These are phyloP conservation scores for Syndactyla subalaris DNA, from an alignment of 2,797 vertebrate genomes.

Conservation along the genomic window DNA sequence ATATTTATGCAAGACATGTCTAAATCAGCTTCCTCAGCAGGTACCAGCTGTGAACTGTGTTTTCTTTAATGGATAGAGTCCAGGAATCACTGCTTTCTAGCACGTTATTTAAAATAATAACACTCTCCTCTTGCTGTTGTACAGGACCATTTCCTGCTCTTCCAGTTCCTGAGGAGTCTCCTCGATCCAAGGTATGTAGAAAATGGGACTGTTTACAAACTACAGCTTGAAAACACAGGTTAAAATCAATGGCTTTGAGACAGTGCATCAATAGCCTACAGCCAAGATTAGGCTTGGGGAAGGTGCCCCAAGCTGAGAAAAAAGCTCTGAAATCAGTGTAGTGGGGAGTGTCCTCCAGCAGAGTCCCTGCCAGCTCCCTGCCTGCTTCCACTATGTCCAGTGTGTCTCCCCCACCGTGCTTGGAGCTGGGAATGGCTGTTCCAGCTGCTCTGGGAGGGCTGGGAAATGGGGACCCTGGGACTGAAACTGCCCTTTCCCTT, in stretches of 20 bases:
- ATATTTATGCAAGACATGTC: not conserved
- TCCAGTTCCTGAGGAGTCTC: conserved; percentile 85
- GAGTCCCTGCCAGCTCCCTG: not conserved
- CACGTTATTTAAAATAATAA: not conserved
- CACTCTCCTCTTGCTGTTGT: conserved; percentile 28
- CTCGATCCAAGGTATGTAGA: conserved; percentile 83
- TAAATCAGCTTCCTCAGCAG: not conserved
- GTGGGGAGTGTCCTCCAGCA: not conserved
- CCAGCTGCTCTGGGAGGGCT: not conserved
- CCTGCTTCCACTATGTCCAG: not conserved
- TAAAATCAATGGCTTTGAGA: not conserved
- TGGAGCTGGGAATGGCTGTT: not conserved
- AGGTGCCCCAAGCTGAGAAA: not conserved
- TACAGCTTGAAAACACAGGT: not conserved
- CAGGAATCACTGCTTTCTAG: not conserved
- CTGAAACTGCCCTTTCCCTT: not conserved
- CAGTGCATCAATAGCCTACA: not conserved
- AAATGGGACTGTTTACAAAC: not conserved
- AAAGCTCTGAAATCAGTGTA: not conserved
- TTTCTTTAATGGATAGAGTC: not conserved
- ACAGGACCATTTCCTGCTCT: conserved; percentile 83
- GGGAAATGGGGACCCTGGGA: not conserved
- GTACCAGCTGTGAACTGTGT: not conserved
- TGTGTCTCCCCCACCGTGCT: not conserved
- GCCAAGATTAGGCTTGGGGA: not conserved